Base-by-base conservation (phyloP, 2,888 invertebrate species). In the Hipparchia semele region DNA sequence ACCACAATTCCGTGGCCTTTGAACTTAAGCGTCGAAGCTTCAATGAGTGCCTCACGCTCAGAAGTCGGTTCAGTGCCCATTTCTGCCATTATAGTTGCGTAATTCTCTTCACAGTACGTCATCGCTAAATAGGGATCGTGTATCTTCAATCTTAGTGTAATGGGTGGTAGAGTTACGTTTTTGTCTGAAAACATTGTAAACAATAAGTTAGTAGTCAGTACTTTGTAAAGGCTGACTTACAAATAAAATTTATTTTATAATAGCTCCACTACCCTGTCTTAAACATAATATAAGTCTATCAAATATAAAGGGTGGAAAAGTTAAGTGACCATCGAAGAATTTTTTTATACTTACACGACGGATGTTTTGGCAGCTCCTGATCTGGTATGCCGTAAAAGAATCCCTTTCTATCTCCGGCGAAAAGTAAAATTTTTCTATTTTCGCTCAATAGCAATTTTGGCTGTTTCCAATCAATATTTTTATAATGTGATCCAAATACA, bases 111-210 rank as follows among this genome's bases (percentile, higher is more conserved):
- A 67, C 91, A 91, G 60, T 81, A 83, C 84, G 87, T 88, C 79
- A 90, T 69, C 0, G 85, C 87, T 60, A 91, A 75, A 70, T 90
- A 90, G 0, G 87, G 84, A 72, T 86, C 87, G 2, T 83, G 81
- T 46, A 87, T 84, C 76, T 89, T 91, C 12, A 91, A 9, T 51
- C 87, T 80, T 9, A 90, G 0, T 9, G 70, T 75, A n/a, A 83
- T 13, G 0, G 79, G 62, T 0, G 86, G 83, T 0, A 87, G 46
- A 4, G 65, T 71, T 7, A 81, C 10, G 0, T 76, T 75, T 13
- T 71, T 71, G 0, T 59, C 87, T 89, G 80, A 79, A 85, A 75
- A 60, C 6, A 59, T 13, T 49, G 6, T 49, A 49, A 6, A 8
- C 8, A 49, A 49, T 7, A 49, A 49, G 7, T 49, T 4, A 49